Percentiles rank a stretch among this genome's conserved stretches.
Evolutionary conservation across 1,140 invertebrate species (phyloP).

Genomic region (Anastrepha ludens): DNA sequence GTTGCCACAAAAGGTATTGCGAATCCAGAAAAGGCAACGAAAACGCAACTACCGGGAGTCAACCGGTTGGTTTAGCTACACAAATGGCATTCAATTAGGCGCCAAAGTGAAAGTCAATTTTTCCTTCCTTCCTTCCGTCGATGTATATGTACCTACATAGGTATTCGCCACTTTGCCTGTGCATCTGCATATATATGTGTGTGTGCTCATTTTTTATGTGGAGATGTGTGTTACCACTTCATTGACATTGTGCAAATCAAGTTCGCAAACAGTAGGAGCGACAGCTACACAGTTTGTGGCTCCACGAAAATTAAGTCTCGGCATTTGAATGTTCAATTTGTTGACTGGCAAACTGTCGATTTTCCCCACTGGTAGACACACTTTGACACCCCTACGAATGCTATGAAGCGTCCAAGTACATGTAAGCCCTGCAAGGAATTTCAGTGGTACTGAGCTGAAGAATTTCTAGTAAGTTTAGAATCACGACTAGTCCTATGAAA

Average conservation of each 20-base stretch:
- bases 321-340: constrained; percentile 44
- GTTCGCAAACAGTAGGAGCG: constrained; percentile 36
- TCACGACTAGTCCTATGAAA: no score
- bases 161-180: no score
- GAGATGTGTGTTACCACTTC: constrained; percentile 38
- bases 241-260: constrained; percentile 51
- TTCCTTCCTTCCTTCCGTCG: constrained; percentile 25
- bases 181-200: no score
- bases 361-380: constrained; percentile 9
- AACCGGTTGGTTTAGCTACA: constrained; percentile 6
- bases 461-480: no score
- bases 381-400: neutral
- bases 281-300: constrained; percentile 23
- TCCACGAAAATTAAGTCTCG: constrained; percentile 45
- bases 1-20: constrained; percentile 10
- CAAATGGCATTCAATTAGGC: constrained; percentile 46
- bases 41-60: neutral
- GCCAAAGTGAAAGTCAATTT: constrained; percentile 43
- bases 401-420: neutral
- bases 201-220: neutral
- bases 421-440: no score
- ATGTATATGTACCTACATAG: neutral
- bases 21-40: neutral
- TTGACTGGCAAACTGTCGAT: constrained; percentile 43
- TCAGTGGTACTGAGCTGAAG: no score